These are phyloP conservation scores for Nicator chloris DNA, from an alignment of 2,113 vertebrate species.

Conservation along the genomic window DNA sequence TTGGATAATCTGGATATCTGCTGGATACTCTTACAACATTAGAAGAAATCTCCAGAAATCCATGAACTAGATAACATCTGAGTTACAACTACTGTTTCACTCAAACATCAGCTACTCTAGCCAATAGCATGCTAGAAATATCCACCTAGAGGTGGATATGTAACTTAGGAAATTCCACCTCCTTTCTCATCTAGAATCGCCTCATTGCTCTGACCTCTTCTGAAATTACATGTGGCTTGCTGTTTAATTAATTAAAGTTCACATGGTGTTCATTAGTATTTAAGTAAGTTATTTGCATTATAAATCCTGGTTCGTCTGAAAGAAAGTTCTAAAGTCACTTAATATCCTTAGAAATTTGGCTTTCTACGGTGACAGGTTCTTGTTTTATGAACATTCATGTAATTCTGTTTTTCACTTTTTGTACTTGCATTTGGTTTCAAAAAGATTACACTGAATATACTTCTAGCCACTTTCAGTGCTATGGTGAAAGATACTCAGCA, in stretches of 20 bases:
- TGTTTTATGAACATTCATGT: neutral
- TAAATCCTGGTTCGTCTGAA: neutral
- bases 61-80: accelerated
- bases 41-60: neutral
- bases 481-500: neutral
- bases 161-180: neutral
- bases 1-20: no score
- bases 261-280: neutral
- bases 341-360: neutral
- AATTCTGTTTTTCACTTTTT: neutral
- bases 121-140: neutral
- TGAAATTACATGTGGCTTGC: neutral
- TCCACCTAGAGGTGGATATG: accelerated
- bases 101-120: neutral
- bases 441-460: neutral
- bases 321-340: neutral
- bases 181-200: neutral
- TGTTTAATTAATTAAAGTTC: neutral
- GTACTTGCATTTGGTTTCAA: neutral
- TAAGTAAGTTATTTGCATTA: neutral
- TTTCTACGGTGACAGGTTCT: neutral
- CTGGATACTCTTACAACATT: neutral
- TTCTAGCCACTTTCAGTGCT: neutral
- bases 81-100: neutral
- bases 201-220: neutral